Conservation (phyloP, 2,888 invertebrate genomes). For the Peribatodes rhomboidaria region DNA sequence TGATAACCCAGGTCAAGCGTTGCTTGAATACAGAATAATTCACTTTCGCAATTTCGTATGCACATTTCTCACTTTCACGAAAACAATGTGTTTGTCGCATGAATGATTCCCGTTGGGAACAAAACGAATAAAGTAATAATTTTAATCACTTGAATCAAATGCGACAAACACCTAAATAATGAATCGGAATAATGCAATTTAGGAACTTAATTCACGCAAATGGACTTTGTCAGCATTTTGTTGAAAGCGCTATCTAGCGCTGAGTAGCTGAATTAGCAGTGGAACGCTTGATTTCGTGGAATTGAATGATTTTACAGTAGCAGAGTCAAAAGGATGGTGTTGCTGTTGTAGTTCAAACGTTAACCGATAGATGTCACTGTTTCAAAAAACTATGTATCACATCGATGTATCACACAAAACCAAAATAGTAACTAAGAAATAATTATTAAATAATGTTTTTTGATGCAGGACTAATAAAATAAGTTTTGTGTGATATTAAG, state of each 20-base stretch:
- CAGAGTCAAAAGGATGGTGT: neutral
- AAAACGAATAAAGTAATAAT: neutral
- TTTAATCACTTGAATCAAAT: slow-evolving; percentile 8
- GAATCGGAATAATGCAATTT: neutral
- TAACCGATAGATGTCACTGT: slow-evolving; percentile 2
- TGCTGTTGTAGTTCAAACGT: neutral
- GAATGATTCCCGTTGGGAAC: slow-evolving; percentile 12
- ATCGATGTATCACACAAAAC: neutral
- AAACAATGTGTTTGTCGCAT: slow-evolving; percentile 27
- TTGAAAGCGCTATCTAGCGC: slow-evolving; percentile 23
- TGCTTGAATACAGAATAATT: slow-evolving; percentile 38
- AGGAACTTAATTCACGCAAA: slow-evolving; percentile 4
- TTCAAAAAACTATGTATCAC: neutral
- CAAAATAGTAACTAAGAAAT: too few species aligned
- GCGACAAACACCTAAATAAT: neutral
- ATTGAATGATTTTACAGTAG: neutral
- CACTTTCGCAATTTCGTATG: slow-evolving; percentile 40
- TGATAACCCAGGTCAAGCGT: slow-evolving; percentile 22
- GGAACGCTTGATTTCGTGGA: too few species aligned
- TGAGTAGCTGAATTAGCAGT: slow-evolving; percentile 11
- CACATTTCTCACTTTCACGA: slow-evolving; percentile 40
- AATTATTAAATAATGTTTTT: too few species aligned
- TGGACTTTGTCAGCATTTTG: neutral
- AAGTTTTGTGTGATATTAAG: too few species aligned
- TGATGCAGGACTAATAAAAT: too few species aligned